These are phyloP conservation scores for Rutilus rutilus DNA, from an alignment of 2,113 vertebrate genomes.

Conservation along the genomic window DNA sequence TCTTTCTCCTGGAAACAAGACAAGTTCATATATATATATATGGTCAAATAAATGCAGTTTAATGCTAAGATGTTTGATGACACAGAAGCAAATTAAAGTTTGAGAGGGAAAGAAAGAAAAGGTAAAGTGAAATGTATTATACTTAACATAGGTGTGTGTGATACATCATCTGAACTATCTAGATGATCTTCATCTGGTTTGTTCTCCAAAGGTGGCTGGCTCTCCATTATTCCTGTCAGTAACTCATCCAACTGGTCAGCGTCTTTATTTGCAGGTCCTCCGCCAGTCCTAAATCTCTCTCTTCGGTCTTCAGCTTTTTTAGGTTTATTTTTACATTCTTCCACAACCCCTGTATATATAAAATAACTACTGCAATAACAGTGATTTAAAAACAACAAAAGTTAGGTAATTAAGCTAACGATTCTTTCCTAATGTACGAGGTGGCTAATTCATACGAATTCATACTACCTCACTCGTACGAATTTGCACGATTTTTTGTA, in stretches of 20 bases:
- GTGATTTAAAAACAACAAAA: no score
- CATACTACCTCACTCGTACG: no score
- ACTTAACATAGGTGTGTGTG: not conserved
- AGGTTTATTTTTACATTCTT: no score
- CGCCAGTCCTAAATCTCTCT: no score
- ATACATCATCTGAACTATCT: not conserved
- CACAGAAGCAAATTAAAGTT: conserved; percentile 10
- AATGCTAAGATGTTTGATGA: not conserved
- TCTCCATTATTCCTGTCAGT: conserved; percentile 28
- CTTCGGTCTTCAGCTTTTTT: no score
- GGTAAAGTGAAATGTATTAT: not conserved
- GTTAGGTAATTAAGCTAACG: no score
- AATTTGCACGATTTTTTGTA: no score
- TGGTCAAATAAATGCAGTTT: not conserved
- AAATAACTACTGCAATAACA: no score
- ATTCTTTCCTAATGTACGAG: no score
- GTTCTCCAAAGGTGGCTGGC: not conserved
- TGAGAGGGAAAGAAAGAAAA: not conserved
- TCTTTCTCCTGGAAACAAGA: not conserved
- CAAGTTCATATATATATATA: not conserved
- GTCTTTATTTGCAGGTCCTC: conserved; percentile 27
- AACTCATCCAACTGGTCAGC: conserved; percentile 37
- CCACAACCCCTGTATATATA: no score
- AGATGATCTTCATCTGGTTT: not conserved
- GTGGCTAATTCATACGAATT: no score